phyloP scores from a whole-genome alignment of 1,140 invertebrate genomes.

The Eulimnadia texana region DNA sequence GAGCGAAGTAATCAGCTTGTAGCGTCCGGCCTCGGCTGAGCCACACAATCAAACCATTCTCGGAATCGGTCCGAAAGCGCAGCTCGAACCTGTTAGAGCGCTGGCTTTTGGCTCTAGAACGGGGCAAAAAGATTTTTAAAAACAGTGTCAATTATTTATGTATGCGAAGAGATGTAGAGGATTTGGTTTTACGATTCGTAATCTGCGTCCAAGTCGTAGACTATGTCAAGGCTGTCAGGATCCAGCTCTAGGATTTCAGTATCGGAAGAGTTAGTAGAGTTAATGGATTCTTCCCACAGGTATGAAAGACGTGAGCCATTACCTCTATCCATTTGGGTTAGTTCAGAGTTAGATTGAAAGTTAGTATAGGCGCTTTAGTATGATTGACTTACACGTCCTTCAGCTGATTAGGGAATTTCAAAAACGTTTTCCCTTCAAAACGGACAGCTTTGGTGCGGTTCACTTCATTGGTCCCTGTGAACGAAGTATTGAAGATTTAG shows the following conservation, averaged over 20 bases:
- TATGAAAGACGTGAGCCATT: slow-evolving; percentile 6
- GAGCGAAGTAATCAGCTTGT: slow-evolving; percentile 38
- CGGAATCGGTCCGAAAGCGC: slow-evolving; percentile 45
- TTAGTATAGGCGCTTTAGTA: too few relatives aligned
- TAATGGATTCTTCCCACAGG: not conserved
- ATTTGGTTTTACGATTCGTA: slow-evolving; percentile 24
- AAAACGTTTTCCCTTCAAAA: slow-evolving; percentile 46
- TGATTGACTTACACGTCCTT: slow-evolving; percentile 43
- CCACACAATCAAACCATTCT: slow-evolving; percentile 53
- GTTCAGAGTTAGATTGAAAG: too few relatives aligned
- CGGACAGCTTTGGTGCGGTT: slow-evolving; percentile 17
- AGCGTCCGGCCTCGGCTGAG: slow-evolving; percentile 38
- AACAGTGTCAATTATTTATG: not conserved
- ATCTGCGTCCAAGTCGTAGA: slow-evolving; percentile 28
- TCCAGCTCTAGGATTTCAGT: slow-evolving; percentile 26
- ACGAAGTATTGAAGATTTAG: not conserved
- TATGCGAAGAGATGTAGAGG: not conserved
- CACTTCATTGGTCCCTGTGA: not conserved
- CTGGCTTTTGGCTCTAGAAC: slow-evolving; percentile 38
- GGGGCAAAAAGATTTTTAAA: not conserved
- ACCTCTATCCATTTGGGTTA: slow-evolving; percentile 3
- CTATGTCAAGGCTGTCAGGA: slow-evolving; percentile 32
- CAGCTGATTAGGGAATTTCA: slow-evolving; percentile 45
- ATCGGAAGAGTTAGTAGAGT: slow-evolving; percentile 14
- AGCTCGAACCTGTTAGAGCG: slow-evolving; percentile 53